Evolutionary conservation across 2,113 vertebrate species (phyloP), one percentile per base, ranked within the genome.

Genomic region (Hirundichthys speculiger): DNA sequence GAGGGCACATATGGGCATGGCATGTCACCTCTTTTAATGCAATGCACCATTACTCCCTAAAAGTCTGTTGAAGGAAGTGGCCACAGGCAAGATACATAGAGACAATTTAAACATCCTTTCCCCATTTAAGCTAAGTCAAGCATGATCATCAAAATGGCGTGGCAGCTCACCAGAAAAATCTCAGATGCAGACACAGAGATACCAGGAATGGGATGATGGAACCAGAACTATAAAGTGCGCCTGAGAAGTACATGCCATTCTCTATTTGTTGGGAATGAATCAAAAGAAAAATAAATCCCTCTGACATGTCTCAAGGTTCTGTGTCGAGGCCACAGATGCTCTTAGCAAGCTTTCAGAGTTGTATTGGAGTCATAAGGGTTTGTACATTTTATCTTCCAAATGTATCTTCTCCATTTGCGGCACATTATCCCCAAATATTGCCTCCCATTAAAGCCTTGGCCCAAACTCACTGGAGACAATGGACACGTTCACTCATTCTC

Each of bases 381-480:
- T 18, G 9, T 45, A 9, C 42, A 18, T 45, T 16, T 10, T 10
- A 18, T 45, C n/a, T 43, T 16, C 5, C 15, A 18, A 43, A 43
- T 43, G 3, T 2, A 67, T 67, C 72, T 22, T 51, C 56, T 69
- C 10, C 41, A 52, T 50, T 52, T 13, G 5, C 18, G n/a, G 49
- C 20, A 27, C 21, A 51, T 27, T 22, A 47, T 83, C 41, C 80
- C 64, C 58, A 45, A 74, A 69, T 70, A 75, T 70, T 66, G 22
- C 77, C 70, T 69, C n/a, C 48, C 19, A 21, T 51, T 58, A 81
- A 85, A 77, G 24, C 75, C 27, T n/a, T 47, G 42, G 61, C 52
- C 68, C 50, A 51, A 14, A 63, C 82, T 77, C 58, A 43, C 34
- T 46, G 12, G 48, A 79, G 50, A 85, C 85, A 89, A 84, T 87